Base-by-base conservation (phyloP, 1,140 invertebrate genomes). In the Diorhabda elongata region DNA sequence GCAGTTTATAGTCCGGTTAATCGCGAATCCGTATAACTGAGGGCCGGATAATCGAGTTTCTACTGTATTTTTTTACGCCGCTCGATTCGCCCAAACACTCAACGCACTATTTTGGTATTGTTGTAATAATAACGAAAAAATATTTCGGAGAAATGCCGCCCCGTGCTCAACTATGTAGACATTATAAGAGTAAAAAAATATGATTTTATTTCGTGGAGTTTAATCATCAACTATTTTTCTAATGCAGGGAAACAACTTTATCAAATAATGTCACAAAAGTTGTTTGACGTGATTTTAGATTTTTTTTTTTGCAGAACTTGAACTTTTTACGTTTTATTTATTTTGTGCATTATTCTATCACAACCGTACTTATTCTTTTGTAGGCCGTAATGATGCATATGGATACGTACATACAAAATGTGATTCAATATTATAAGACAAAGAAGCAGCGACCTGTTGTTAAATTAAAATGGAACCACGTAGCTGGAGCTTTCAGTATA, bases 401-500 rank as follows among this genome's bases (percentile, higher is more conserved):
- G 74, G 69, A 77, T 68, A 66, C 65, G 41, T 60, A 60, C 3
- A 66, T 76, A 2, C 76, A 77, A 61, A 74, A 69, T 65, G 73
- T 70, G 3, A 59, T 77, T 7, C 69, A 59, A 59, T 77, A 70
- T 52, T 73, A 70, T 58, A 44, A 42, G 3, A 47, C 9, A 4
- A 62, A 70, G 26, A 68, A 66, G 6, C 52, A 68, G 42, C 56
- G 66, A 5, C 42, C 42, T 6, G 60, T 70, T 4, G 71, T 75
- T 9, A 74, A 74, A 71, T 61, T 77, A 44, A 73, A 73, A 62
- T 69, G 69, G 69, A 41, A 67, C 6, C 76, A 77, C 52, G 73
- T 77, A n/a, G 57, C 71, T 68, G 76, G 76, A 56, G 70, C 71
- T 57, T 77, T 77, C 58, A 74, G 64, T 44, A 59, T 74, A 58